Evolutionary conservation across 2,113 vertebrate species (phyloP).

Genomic region (Hippocampus guttulatus): DNA sequence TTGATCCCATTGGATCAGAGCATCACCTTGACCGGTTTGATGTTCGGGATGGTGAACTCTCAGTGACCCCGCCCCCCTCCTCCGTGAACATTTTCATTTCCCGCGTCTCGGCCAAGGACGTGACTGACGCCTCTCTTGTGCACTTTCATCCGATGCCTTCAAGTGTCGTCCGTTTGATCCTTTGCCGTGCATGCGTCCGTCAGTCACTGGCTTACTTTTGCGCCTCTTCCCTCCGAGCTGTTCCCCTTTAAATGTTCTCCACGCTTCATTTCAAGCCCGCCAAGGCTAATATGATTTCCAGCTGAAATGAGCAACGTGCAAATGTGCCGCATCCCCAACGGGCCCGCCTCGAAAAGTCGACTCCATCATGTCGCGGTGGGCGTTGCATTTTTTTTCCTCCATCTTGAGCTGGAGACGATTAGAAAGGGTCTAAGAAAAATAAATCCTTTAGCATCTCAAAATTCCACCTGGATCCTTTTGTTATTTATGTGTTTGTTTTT

Average conservation of each 20-base stretch:
- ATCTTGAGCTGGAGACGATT: constrained; percentile 25
- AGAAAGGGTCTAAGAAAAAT: constrained; percentile 19
- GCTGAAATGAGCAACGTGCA: constrained; percentile 60
- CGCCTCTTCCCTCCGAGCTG: constrained; percentile 14
- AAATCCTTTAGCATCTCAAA: constrained; percentile 15
- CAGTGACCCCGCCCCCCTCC: constrained; percentile 35
- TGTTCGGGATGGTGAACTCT: constrained; percentile 53
- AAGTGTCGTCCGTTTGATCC: constrained; percentile 17
- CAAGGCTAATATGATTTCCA: constrained; percentile 56
- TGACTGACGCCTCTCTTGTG: constrained; percentile 17
- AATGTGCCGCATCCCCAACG: constrained; percentile 48
- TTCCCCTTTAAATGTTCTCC: constrained; percentile 51
- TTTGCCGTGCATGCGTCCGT: not conserved
- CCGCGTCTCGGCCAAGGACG: constrained; percentile 27
- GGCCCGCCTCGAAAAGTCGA: constrained; percentile 26
- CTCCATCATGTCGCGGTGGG: constrained; percentile 34
- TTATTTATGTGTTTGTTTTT: not conserved
- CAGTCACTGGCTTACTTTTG: not conserved
- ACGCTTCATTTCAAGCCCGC: constrained; percentile 51
- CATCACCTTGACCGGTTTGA: constrained; percentile 29
- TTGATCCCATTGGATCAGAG: not conserved
- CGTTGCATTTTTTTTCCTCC: not conserved
- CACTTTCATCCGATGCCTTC: not conserved
- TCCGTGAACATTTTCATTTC: constrained; percentile 36
- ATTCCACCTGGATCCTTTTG: not conserved